Evolutionary conservation across 2,888 invertebrate species (phyloP).

Genomic region (Sarcophaga caerulescens): DNA sequence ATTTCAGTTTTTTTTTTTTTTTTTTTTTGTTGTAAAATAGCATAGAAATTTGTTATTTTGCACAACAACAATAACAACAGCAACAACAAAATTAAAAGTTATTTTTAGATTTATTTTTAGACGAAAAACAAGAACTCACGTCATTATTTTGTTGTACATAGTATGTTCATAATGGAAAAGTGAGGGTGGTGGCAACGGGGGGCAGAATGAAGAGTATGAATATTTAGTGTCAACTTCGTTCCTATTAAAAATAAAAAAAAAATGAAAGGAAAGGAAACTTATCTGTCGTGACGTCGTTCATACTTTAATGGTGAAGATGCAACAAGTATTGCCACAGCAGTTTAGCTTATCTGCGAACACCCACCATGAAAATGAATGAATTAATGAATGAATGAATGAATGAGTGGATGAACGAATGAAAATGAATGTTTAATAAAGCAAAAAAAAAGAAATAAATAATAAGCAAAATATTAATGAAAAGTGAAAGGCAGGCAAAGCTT

Average conservation of each 20-base stretch:
- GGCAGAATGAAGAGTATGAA: too few relatives aligned
- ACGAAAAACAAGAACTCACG: slow-evolving; percentile 42
- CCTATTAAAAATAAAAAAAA: neutral
- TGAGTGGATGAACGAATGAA: neutral
- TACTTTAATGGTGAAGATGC: slow-evolving; percentile 31
- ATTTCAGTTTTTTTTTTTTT: slow-evolving; percentile 9
- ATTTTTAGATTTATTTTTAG: slow-evolving; percentile 51
- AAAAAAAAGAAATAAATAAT: neutral
- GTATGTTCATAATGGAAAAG: slow-evolving; percentile 34
- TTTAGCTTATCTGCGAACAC: neutral
- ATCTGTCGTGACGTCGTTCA: neutral
- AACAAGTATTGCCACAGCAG: slow-evolving; percentile 19
- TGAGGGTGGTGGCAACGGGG: neutral
- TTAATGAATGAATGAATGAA: too few relatives aligned
- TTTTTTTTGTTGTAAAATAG: neutral
- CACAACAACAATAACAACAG: neutral
- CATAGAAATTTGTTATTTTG: slow-evolving; percentile 1
- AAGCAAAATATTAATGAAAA: neutral
- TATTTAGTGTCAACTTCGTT: too few relatives aligned
- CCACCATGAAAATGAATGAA: neutral
- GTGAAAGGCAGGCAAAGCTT: neutral
- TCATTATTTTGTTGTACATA: slow-evolving; percentile 40
- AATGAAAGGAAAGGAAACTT: neutral
- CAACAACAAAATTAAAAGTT: slow-evolving; percentile 1
- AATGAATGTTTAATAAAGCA: neutral